These are phyloP conservation scores for Scomber japonicus DNA, from an alignment of 2,113 vertebrate genomes.

Conservation along the genomic window DNA sequence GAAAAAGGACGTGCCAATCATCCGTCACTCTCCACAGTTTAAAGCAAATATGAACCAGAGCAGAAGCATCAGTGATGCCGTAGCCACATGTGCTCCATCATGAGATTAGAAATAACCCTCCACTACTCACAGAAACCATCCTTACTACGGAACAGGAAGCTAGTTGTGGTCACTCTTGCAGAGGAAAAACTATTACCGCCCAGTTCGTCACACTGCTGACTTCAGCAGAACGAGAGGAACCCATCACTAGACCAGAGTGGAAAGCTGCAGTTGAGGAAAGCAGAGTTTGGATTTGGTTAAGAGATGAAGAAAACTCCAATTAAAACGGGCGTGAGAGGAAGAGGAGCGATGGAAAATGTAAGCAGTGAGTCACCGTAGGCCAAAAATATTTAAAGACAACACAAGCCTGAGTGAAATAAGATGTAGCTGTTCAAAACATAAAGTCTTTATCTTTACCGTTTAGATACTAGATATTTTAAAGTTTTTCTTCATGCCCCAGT, in stretches of 20 bases:
- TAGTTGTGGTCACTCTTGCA: slow-evolving; percentile 10
- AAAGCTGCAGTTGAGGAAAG: slow-evolving; percentile 10
- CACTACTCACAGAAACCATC: neutral
- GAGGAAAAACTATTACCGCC: slow-evolving; percentile 1
- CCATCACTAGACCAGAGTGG: neutral
- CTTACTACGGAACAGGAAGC: slow-evolving; percentile 29
- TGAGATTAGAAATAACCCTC: neutral
- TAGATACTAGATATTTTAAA: neutral
- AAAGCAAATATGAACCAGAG: neutral
- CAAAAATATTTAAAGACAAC: neutral
- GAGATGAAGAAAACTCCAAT: neutral
- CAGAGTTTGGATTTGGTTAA: neutral
- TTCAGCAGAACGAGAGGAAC: slow-evolving; percentile 17
- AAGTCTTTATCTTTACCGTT: neutral
- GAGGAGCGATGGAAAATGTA: neutral
- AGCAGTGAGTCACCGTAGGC: neutral
- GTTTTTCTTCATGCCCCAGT: slow-evolving; percentile 2
- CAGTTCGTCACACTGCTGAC: slow-evolving; percentile 39
- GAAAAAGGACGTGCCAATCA: neutral
- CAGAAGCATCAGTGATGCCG: neutral
- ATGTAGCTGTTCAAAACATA: neutral
- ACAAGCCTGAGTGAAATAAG: neutral
- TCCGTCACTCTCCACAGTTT: neutral
- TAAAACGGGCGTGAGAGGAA: neutral
- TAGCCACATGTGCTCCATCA: fast-evolving